phyloP scores from a whole-genome alignment of 2,113 vertebrate species.

The Picathartes gymnocephalus region DNA sequence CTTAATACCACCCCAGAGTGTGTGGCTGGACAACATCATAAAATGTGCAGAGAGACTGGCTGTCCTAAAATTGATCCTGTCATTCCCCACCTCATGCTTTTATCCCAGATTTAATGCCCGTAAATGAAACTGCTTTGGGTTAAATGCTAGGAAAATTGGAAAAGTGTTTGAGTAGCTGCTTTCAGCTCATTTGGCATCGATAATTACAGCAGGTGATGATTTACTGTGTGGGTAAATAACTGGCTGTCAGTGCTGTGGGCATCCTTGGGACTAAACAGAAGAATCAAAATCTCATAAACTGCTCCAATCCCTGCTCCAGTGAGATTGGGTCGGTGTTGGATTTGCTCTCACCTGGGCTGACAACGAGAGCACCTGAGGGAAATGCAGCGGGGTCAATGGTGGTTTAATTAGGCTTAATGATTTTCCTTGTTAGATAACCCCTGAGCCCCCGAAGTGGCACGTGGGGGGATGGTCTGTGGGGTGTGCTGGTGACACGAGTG shows the following conservation, averaged over 20 bases:
- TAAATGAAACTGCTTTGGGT: neutral
- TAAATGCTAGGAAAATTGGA: neutral
- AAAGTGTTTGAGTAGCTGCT: neutral
- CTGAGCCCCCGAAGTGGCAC: neutral
- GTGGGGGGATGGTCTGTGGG: accelerated
- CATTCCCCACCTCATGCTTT: neutral
- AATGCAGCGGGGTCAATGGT: neutral
- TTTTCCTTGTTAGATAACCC: neutral
- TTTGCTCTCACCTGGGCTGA: neutral
- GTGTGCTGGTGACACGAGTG: accelerated
- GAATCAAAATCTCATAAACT: neutral
- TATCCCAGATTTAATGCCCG: neutral
- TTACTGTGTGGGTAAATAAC: neutral
- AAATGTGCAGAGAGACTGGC: neutral
- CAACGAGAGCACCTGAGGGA: neutral
- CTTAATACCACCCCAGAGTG: neutral
- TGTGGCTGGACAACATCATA: neutral
- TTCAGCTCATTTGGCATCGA: neutral
- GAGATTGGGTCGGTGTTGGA: neutral
- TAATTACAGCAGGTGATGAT: neutral
- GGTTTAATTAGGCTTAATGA: neutral
- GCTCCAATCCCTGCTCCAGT: accelerated
- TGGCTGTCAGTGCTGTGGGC: neutral
- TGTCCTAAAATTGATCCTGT: neutral
- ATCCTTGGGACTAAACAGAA: neutral